phyloP scores from a whole-genome alignment of 2,888 invertebrate genomes.

The Chromoteleia sp. region DNA sequence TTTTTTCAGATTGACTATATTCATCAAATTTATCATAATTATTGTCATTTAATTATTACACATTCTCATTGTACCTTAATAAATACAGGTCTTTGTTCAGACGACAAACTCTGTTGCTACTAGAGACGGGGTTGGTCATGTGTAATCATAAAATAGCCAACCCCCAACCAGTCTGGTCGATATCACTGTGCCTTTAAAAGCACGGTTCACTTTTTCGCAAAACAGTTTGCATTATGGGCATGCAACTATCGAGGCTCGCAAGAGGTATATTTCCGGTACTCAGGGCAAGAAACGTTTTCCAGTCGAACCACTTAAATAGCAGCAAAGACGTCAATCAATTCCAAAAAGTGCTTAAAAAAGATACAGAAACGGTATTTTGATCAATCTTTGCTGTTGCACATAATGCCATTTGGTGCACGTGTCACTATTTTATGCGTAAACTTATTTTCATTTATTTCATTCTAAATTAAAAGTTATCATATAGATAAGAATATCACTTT shows the following conservation, averaged over 20 bases:
- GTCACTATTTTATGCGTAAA: neutral
- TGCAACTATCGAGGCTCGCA: conserved; percentile 75
- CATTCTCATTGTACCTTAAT: too few species aligned
- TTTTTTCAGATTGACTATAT: too few species aligned
- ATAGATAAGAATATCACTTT: too few species aligned
- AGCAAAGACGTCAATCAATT: neutral
- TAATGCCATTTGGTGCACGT: neutral
- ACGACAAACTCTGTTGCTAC: conserved; percentile 23
- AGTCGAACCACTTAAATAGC: neutral
- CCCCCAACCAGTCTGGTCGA: conserved; percentile 60
- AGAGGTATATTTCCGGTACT: conserved; percentile 73
- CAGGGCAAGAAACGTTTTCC: conserved; percentile 17
- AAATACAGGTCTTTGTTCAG: neutral
- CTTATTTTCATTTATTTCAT: too few species aligned
- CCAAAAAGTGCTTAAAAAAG: conserved; percentile 19
- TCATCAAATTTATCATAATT: too few species aligned
- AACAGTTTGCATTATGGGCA: conserved; percentile 77
- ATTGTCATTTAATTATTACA: too few species aligned
- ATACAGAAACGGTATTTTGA: conserved; percentile 12
- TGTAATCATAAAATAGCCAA: conserved; percentile 44
- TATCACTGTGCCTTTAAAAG: conserved; percentile 45
- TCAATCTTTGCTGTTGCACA: neutral
- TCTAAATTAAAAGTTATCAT: too few species aligned
- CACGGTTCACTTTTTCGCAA: conserved; percentile 13
- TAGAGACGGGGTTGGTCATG: conserved; percentile 59